A percentile compares a stretch with the other conserved stretches of the same genome.
These are phyloP conservation scores for Ophiothrix spiculata DNA, from an alignment of 35 echinoderm and acorn worm species.

Conservation along the genomic window DNA sequence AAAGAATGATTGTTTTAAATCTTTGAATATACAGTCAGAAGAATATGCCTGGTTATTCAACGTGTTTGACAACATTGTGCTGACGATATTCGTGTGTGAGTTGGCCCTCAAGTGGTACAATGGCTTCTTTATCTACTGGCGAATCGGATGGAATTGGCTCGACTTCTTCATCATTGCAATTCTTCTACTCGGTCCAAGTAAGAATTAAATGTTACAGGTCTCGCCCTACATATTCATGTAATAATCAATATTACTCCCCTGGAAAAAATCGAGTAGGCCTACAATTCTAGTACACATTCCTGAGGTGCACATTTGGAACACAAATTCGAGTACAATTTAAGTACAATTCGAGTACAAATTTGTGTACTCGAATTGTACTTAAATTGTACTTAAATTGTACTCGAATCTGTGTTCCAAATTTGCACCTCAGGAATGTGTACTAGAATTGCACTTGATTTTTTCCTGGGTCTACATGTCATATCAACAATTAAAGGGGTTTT, in stretches of 20 bases:
- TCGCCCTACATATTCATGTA: slow-evolving; percentile 1
- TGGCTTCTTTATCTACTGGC: slow-evolving; percentile 98
- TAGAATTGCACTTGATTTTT: too few species aligned
- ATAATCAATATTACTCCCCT: too few species aligned
- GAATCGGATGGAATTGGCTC: slow-evolving; percentile 90
- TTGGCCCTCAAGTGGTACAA: slow-evolving; percentile 93
- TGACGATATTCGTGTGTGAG: slow-evolving; percentile 90
- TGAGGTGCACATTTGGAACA: too few species aligned
- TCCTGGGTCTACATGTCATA: neutral
- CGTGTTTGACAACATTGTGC: slow-evolving; percentile 87
- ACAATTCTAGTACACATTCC: too few species aligned
- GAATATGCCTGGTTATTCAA: slow-evolving; percentile 84
- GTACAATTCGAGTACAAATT: too few species aligned
- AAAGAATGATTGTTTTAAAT: neutral
- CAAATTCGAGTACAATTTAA: too few species aligned
- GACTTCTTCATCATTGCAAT: slow-evolving; percentile 98
- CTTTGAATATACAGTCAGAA: slow-evolving; percentile 55
- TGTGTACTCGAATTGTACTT: too few species aligned
- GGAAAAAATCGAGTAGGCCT: too few species aligned
- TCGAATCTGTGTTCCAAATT: too few species aligned
- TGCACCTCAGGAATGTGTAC: too few species aligned
- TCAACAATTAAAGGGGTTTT: neutral
- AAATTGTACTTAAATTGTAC: too few species aligned
- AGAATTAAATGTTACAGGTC: slow-evolving; percentile 27
- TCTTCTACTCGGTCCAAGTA: slow-evolving; percentile 90